A percentile compares a stretch with the other conserved stretches of the same genome.
Evolutionary conservation across 2,113 vertebrate species (phyloP).

Genomic region (Sturnira hondurensis): DNA sequence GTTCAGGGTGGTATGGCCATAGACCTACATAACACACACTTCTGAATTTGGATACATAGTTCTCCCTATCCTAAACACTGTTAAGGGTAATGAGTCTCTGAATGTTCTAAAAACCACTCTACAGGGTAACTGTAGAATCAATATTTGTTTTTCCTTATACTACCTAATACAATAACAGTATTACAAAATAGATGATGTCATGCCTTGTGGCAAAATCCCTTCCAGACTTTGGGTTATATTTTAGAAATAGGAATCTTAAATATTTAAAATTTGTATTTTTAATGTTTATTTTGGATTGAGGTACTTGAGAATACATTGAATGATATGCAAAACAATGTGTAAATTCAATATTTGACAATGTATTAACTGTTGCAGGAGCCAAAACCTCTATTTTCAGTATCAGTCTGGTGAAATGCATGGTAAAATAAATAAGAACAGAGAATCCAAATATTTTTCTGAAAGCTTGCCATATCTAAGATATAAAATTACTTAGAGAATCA

Average conservation of each 20-base stretch:
- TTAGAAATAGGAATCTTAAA: conserved; percentile 27
- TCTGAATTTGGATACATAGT: background rate
- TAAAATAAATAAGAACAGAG: conserved; percentile 35
- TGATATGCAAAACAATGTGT: conserved; percentile 49
- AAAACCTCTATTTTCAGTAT: background rate
- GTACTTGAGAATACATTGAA: conserved; percentile 26
- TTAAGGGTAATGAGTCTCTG: background rate
- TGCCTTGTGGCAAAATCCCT: background rate
- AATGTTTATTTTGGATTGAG: conserved; percentile 3
- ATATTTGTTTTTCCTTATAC: background rate
- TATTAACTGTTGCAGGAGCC: background rate
- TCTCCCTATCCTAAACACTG: background rate
- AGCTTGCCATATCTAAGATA: background rate
- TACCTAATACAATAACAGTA: background rate
- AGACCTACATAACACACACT: background rate
- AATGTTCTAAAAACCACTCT: too few species aligned
- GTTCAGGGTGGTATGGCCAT: too few species aligned
- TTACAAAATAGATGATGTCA: background rate
- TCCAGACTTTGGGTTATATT: background rate
- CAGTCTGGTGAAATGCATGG: background rate
- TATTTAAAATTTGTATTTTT: background rate
- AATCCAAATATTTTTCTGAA: conserved; percentile 33
- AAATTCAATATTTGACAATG: conserved; percentile 55
- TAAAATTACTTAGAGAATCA: conserved; percentile 6
- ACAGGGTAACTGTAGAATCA: background rate